A percentile compares a stretch with the other conserved stretches of the same genome.
phyloP scores from a whole-genome alignment of 2,113 vertebrate species.

The Pionites leucogaster region DNA sequence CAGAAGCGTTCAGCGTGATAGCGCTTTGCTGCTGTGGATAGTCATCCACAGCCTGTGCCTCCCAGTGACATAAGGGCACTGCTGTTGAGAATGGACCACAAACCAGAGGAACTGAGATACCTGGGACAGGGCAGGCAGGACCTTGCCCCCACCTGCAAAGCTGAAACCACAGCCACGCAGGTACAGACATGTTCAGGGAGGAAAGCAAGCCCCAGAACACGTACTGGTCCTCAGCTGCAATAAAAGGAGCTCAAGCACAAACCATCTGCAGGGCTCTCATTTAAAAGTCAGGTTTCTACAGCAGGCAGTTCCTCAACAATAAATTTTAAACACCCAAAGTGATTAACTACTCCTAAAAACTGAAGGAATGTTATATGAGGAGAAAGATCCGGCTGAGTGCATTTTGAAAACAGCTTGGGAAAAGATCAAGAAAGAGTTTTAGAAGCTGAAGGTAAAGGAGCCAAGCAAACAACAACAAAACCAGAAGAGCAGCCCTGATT shows the following conservation, averaged over 20 bases:
- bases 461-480: background rate
- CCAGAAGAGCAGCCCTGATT: background rate
- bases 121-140: background rate
- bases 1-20: fast-evolving
- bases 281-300: background rate
- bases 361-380: background rate
- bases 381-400: background rate
- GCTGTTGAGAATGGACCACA: fast-evolving
- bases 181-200: background rate
- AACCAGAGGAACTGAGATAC: background rate
- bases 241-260: background rate
- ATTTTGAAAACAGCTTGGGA: background rate
- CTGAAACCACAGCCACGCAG: background rate
- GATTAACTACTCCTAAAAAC: background rate
- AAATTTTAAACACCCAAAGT: background rate
- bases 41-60: background rate
- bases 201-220: background rate
- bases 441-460: background rate
- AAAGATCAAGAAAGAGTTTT: background rate
- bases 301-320: background rate
- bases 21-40: background rate
- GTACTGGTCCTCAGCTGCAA: background rate
- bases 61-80: background rate
- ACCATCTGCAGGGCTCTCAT: background rate
- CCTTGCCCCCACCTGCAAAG: background rate